Conservation (phyloP, 2,797 vertebrate species). For the Champsocephalus gunnari region DNA sequence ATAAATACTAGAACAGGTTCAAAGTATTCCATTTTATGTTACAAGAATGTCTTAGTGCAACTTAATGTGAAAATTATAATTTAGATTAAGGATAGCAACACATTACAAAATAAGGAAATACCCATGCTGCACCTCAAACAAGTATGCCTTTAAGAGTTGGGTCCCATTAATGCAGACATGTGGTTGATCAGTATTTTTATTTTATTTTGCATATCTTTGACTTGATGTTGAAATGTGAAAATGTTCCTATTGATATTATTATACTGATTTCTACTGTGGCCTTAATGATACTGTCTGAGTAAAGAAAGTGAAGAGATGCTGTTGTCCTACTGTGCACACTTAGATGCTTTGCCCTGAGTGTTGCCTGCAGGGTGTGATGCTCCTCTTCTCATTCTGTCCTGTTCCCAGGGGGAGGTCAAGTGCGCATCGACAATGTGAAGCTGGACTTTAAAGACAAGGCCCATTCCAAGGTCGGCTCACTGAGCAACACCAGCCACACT, state of each 20-base stretch:
- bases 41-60: too few species aligned
- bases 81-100: too few species aligned
- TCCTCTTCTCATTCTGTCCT: conserved; percentile 18
- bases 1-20: neutral
- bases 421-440: conserved; percentile 96
- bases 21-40: too few species aligned
- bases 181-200: too few species aligned
- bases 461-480: conserved; percentile 93
- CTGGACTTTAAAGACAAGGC: conserved; percentile 99
- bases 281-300: neutral
- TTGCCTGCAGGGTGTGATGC: conserved; percentile 25
- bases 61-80: too few species aligned
- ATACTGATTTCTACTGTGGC: too few species aligned
- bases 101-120: too few species aligned
- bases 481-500: conserved; percentile 92
- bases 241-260: neutral
- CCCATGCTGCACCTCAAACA: too few species aligned
- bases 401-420: conserved; percentile 91
- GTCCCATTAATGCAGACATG: too few species aligned
- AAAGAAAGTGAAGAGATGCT: neutral
- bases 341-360: conserved; percentile 22
- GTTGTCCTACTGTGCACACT: neutral
- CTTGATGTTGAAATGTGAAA: neutral
- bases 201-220: neutral
- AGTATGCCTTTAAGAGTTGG: too few species aligned